Percentiles rank a stretch among this genome's conserved stretches.
phyloP scores from a whole-genome alignment of 2,113 vertebrate species.

The Bombycilla garrulus region DNA sequence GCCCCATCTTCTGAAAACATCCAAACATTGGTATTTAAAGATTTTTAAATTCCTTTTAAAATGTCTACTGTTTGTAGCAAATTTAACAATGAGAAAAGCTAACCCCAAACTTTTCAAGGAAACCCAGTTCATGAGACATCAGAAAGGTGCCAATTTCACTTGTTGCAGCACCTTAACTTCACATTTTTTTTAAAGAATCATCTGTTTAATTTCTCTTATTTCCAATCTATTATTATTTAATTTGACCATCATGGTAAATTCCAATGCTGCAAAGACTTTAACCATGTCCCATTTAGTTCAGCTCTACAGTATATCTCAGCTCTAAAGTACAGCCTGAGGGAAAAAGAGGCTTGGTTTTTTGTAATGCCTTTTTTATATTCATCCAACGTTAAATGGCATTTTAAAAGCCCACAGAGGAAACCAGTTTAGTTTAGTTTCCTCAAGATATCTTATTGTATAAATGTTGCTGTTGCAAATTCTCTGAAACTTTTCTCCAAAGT shows the following conservation, averaged over 20 bases:
- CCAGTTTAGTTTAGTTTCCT: not conserved
- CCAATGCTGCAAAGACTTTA: not conserved
- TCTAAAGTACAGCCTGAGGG: not conserved
- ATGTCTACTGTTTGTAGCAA: not conserved
- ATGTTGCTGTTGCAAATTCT: not conserved
- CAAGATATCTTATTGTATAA: not conserved
- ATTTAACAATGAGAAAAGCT: not conserved
- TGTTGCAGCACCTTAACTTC: slow-evolving; percentile 7
- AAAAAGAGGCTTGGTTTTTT: not conserved
- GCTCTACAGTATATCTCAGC: not conserved
- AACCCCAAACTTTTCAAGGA: not conserved
- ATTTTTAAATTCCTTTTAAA: not conserved
- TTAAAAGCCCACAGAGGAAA: slow-evolving; percentile 37
- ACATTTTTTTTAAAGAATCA: not conserved
- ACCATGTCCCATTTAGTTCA: not conserved
- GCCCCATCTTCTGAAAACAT: not conserved
- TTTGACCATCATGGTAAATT: not conserved
- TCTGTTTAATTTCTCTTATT: not conserved
- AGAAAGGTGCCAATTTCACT: not conserved
- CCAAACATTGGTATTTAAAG: not conserved
- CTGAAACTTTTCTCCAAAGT: slow-evolving; percentile 18
- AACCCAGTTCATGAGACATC: not conserved
- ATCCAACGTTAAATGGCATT: not conserved
- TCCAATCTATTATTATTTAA: not conserved
- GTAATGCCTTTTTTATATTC: not conserved